Conservation (phyloP, 2,113 vertebrate species). For the Nothocercus nigrocapillus region DNA sequence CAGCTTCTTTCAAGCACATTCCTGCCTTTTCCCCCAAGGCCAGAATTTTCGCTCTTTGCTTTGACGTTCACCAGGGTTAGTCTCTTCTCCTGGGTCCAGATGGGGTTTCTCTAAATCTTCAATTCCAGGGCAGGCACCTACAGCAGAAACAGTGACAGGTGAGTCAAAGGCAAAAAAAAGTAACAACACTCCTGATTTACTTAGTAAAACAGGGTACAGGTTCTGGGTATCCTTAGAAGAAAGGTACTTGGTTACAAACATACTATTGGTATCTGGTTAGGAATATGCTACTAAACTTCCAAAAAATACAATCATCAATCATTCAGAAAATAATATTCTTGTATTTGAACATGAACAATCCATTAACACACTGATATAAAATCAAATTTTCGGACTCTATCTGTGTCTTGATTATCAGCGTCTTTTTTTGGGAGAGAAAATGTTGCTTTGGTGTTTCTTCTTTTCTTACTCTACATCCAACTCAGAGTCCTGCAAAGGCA, state of each 20-base stretch:
- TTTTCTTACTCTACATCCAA: background rate
- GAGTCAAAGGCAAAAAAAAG: background rate
- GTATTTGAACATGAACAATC: background rate
- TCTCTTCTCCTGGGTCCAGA: background rate
- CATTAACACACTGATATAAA: background rate
- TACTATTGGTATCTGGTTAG: background rate
- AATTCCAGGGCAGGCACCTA: background rate
- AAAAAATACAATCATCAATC: background rate
- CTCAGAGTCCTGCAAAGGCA: background rate
- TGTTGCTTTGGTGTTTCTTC: background rate
- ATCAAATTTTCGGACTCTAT: background rate
- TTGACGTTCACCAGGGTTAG: background rate
- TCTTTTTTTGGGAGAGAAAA: background rate
- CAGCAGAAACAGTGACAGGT: background rate
- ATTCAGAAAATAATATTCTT: background rate
- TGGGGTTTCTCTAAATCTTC: background rate
- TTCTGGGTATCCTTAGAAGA: background rate
- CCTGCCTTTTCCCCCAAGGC: too few relatives aligned
- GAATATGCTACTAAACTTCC: background rate
- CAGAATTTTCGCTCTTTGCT: background rate
- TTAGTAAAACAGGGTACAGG: background rate
- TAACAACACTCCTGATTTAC: background rate
- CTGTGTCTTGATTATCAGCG: too few relatives aligned
- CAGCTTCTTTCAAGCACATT: background rate
- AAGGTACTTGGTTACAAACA: background rate